Conservation (phyloP, 1,140 invertebrate genomes). For the Metopolophium dirhodum region DNA sequence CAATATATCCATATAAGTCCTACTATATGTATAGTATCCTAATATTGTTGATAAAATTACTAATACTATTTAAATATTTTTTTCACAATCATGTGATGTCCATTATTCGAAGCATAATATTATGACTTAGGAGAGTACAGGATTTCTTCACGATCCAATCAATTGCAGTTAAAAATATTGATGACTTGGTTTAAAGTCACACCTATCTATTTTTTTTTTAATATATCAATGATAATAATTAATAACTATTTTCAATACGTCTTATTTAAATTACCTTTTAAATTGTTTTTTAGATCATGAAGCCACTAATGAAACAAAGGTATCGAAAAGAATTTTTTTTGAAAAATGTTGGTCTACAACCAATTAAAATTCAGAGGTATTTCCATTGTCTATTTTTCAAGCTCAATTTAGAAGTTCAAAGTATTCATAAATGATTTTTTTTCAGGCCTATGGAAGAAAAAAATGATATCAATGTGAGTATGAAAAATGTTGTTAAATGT, state of each 20-base stretch:
- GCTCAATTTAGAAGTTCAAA: neutral
- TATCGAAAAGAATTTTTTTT: conserved; percentile 38
- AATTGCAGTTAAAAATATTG: neutral
- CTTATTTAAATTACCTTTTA: neutral
- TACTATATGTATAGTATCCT: no score
- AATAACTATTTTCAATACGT: neutral
- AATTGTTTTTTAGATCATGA: neutral
- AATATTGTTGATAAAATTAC: no score
- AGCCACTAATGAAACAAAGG: conserved; percentile 31
- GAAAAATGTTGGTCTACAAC: conserved; percentile 6
- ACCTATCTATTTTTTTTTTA: neutral
- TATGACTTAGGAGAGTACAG: no score
- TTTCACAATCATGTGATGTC: no score
- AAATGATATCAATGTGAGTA: neutral
- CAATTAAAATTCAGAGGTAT: conserved; percentile 32
- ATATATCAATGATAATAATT: neutral
- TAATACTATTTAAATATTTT: no score
- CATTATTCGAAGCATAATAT: no score
- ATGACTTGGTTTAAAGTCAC: neutral
- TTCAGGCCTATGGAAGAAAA: neutral
- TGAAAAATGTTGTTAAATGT: neutral
- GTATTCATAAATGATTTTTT: neutral
- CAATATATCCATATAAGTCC: no score
- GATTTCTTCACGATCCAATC: no score
- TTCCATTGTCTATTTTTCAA: neutral